Base-by-base conservation (phyloP, 2,797 vertebrate species). In the Sphenodon punctatus region DNA sequence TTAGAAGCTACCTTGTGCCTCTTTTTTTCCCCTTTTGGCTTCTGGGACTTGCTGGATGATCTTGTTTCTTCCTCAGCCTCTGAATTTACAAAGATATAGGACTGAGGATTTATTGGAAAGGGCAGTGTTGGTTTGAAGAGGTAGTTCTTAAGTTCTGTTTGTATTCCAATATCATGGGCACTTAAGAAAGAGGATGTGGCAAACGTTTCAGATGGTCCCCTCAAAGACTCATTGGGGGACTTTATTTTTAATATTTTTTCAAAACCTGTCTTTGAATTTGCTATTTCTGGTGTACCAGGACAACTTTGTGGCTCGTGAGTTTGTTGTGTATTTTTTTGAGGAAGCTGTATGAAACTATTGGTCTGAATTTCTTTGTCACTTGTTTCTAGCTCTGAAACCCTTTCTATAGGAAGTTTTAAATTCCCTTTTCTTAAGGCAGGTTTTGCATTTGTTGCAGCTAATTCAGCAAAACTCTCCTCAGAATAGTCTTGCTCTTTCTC, bases 161-260 rank as follows among this genome's bases (percentile, higher is more conserved):
- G 80, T 13, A 78, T 13, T 41, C 70, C 72, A 74, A 79, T 74
- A 75, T 84, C 77, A 76, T 82, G 74, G 30, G 64, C 51, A 15
- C 67, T 46, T 63, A 80, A 39, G 61, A 82, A 82, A 64, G 58
- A 79, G 0, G 64, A 43, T 45, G 77, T 63, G 32, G 76, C 22
- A 30, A 63, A 13, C 42, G 58, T 46, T 56, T 93, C 88, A 32
- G 17, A n/a, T 10, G 32, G 73, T 75, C 75, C 79, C 43, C 69
- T 78, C 42, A 32, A 17, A 63, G 48, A 34, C 43, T 76, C 34
- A 14, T 88, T 74, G 19, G 75, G 19, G 14, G 67, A 17, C 32
- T 77, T 90, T 48, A 19, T 73, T 84, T 87, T 90, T 49, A 75
- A 25, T 53, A 76, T 78, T 58, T 68, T 82, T 72, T 89, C 89